Evolutionary conservation across 2,888 invertebrate genomes (phyloP).

Genomic region (Brachypalpus laphriformis): DNA sequence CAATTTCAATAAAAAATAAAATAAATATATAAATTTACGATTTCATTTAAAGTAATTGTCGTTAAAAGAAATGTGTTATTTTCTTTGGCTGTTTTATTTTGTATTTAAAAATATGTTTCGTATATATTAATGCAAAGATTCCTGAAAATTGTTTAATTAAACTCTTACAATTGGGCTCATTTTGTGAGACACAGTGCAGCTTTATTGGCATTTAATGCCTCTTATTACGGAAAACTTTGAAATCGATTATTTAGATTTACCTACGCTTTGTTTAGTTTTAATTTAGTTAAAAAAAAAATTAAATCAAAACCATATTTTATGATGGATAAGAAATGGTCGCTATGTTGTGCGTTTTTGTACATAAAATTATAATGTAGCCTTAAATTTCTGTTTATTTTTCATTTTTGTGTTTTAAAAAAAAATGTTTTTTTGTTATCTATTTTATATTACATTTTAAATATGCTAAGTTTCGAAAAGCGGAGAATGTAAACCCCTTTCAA

Average conservation of each 20-base stretch:
- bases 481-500: background rate
- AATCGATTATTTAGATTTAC: slow-evolving; percentile 71
- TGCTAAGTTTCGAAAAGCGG: slow-evolving; percentile 19
- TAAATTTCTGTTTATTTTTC: background rate
- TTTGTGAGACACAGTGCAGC: slow-evolving; percentile 38
- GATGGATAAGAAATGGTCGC: slow-evolving; percentile 35
- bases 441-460: slow-evolving; percentile 25
- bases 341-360: slow-evolving; percentile 45
- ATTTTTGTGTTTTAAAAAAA: slow-evolving; percentile 12
- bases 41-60: slow-evolving; percentile 17
- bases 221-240: slow-evolving; percentile 53
- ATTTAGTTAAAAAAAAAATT: background rate
- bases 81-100: slow-evolving; percentile 64
- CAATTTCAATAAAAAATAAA: slow-evolving; percentile 43
- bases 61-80: slow-evolving; percentile 33
- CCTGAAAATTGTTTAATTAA: slow-evolving; percentile 42
- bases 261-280: slow-evolving; percentile 65
- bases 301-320: slow-evolving; percentile 25
- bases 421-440: background rate
- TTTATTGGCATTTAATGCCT: slow-evolving; percentile 20
- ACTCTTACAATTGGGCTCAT: slow-evolving; percentile 36
- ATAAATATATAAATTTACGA: slow-evolving; percentile 4
- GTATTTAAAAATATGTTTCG: slow-evolving; percentile 40
- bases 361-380: slow-evolving; percentile 1
- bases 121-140: slow-evolving; percentile 53